These are phyloP conservation scores for Tenthredo scrophulariae DNA, from an alignment of 2,888 invertebrate genomes.

Conservation along the genomic window DNA sequence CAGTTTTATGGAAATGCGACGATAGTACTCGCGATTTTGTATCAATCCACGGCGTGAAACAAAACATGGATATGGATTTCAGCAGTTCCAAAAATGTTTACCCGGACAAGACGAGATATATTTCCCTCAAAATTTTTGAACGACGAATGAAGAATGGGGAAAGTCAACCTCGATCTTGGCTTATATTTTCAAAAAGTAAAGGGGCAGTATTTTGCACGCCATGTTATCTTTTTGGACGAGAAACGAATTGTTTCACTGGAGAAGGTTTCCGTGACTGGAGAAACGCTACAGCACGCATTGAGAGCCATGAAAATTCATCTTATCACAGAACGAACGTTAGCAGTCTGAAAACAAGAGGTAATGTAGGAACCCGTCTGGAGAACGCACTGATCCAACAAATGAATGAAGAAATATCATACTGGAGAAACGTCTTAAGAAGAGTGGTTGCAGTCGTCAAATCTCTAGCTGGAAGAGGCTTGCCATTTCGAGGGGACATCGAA, in stretches of 20 bases:
- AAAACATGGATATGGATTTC: conserved; percentile 5
- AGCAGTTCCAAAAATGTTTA: conserved; percentile 20
- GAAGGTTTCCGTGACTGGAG: conserved; percentile 56
- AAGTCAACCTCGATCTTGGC: conserved; percentile 63
- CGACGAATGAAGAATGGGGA: conserved; percentile 60
- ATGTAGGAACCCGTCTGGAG: conserved; percentile 53
- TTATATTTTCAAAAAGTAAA: conserved; percentile 62
- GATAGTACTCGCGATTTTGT: conserved; percentile 10
- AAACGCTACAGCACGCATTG: conserved; percentile 52
- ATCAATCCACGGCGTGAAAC: conserved; percentile 3
- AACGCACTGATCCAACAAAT: conserved; percentile 56
- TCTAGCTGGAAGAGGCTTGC: conserved; percentile 62
- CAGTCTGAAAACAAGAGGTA: conserved; percentile 49
- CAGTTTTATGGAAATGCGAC: conserved; percentile 17
- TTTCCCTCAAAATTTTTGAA: conserved; percentile 12
- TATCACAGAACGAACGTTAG: conserved; percentile 51
- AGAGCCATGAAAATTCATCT: conserved; percentile 52
- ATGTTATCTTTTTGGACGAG: conserved; percentile 58
- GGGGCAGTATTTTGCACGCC: conserved; percentile 60
- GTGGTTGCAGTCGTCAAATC: conserved; percentile 64
- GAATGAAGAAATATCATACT: conserved; percentile 60
- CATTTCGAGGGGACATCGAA: conserved; percentile 66
- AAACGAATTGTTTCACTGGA: conserved; percentile 49
- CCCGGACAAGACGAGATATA: background rate
- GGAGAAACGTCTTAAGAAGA: conserved; percentile 64